Evolutionary conservation across 2,888 invertebrate species (phyloP).

Genomic region (Ormyrus labotus): DNA sequence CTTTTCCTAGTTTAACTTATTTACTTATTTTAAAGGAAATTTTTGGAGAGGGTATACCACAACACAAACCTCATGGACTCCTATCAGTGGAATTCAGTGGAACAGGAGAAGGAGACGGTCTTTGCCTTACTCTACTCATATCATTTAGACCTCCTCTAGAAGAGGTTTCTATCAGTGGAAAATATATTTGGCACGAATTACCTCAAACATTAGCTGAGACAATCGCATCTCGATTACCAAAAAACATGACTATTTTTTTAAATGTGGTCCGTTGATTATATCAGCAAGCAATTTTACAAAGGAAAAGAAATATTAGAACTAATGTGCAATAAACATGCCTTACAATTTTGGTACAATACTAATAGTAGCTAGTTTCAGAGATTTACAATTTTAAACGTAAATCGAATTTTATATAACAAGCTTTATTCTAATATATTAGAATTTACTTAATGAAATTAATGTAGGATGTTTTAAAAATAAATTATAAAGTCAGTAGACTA

Average conservation of each 20-base stretch:
- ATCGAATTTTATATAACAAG: constrained; percentile 6
- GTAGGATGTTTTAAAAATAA: not conserved
- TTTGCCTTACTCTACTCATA: constrained; percentile 88
- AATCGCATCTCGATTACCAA: constrained; percentile 83
- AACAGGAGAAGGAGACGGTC: constrained; percentile 82
- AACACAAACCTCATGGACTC: constrained; percentile 89
- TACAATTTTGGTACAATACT: constrained; percentile 30
- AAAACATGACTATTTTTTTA: constrained; percentile 87
- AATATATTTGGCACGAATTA: constrained; percentile 93
- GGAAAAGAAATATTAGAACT: too few relatives aligned
- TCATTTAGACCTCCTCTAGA: constrained; percentile 90
- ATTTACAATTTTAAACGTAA: constrained; percentile 20
- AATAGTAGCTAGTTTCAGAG: not conserved
- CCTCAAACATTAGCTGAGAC: constrained; percentile 82
- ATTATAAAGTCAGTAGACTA: not conserved
- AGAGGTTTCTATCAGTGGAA: constrained; percentile 90
- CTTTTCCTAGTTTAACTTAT: not conserved
- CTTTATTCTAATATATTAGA: constrained; percentile 10
- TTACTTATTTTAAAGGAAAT: constrained; percentile 79
- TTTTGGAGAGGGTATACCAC: constrained; percentile 91
- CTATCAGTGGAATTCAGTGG: constrained; percentile 85
- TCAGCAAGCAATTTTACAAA: constrained; percentile 5
- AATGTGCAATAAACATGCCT: constrained; percentile 17
- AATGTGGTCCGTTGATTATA: constrained; percentile 85
- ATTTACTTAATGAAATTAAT: not conserved